These are phyloP conservation scores for Papilio gigon DNA, from an alignment of 2,888 invertebrate genomes.

Conservation along the genomic window DNA sequence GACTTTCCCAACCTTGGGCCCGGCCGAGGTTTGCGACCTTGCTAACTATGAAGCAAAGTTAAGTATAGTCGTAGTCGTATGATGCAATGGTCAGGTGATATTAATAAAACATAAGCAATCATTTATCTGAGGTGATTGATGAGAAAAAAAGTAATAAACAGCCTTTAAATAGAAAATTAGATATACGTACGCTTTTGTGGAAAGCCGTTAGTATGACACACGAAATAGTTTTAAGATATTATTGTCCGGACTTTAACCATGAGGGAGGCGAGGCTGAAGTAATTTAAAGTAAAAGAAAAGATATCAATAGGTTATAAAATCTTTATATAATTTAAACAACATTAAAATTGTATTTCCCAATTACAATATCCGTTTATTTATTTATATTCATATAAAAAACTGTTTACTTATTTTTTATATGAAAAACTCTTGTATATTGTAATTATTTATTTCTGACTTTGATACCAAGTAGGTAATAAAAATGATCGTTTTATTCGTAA, in stretches of 20 bases:
- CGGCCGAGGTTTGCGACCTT: slow-evolving; percentile 66
- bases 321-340: slow-evolving; percentile 3
- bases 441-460: background rate
- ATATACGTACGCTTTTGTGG: no score
- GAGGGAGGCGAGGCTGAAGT: background rate
- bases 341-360: slow-evolving; percentile 6
- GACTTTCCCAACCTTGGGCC: slow-evolving; percentile 63
- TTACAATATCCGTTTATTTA: slow-evolving; percentile 2
- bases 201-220: background rate
- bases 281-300: slow-evolving; percentile 4
- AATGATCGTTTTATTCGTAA: background rate
- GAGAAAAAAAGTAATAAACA: background rate
- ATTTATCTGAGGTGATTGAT: no score
- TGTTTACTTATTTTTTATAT: slow-evolving; percentile 7
- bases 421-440: background rate
- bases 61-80: slow-evolving; percentile 52
- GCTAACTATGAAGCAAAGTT: slow-evolving; percentile 52
- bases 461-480: background rate
- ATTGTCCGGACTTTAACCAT: background rate
- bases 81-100: slow-evolving; percentile 47
- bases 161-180: no score
- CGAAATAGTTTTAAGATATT: background rate
- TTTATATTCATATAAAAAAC: background rate
- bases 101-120: background rate
- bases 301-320: slow-evolving; percentile 7